Base-by-base conservation (phyloP, 2,888 invertebrate genomes). In the Pachymerium ferrugineum region DNA sequence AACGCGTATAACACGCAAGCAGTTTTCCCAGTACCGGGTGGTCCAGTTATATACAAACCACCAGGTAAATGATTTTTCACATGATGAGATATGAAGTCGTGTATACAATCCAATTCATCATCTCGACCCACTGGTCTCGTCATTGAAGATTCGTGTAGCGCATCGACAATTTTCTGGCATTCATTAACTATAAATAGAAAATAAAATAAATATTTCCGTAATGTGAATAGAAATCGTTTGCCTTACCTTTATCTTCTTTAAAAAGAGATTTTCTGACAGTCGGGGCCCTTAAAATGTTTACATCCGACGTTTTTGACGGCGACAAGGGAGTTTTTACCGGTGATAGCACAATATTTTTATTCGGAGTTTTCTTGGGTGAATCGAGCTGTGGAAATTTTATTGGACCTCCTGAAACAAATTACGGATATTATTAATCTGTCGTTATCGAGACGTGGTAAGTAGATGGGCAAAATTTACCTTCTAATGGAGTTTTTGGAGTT, bases 1-100 rank as follows among this genome's bases (percentile, higher is more conserved):
- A 38, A 22, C 5, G 35, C 33, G 30, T 71, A 16, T 16, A 38
- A 89, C 19, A 97, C 84, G 75, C 91, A 90, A 0, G 95, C 96
- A 0, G 97, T 97, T 85, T 97, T 97, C 0, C 96, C 98, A 0
- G 98, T 98, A 4, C 98, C 99, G 0, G 98, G 98, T 28, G 95
- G 94, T 0, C 98, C 98, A 42, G 96, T 97, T 54, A 99, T 88
- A 82, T 98, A 99, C 73, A 98, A 81, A 19, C 94, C 93, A 0
- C 90, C 91, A 0, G 95, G 90, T 33, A 85, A 85, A 77, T 87
- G 85, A 0, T 86, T 85, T 2, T 87, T 81, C 74, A 94, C 81
- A 81, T 91, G 89, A 10, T 85, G 84, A 14, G 83, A 81, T 71
- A 97, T 85, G 82, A 93, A 94, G 2, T 83, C 82, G 28, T 87